phyloP scores from a whole-genome alignment of 2,888 invertebrate genomes.

The Trachelus troglodyta region DNA sequence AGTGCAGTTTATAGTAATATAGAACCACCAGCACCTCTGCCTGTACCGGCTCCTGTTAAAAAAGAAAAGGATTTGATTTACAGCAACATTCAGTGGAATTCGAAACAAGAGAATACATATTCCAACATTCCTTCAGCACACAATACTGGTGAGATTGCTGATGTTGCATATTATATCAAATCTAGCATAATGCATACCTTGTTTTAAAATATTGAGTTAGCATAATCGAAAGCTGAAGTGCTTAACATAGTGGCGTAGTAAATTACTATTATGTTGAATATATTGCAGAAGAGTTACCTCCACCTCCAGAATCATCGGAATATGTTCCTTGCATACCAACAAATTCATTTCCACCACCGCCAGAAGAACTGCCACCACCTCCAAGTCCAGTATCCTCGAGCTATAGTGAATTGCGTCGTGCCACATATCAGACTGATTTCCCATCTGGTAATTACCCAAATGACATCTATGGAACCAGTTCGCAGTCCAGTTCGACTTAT shows the following conservation, averaged over 20 bases:
- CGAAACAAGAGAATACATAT: constrained; percentile 69
- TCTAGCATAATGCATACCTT: neutral
- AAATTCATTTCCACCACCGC: constrained; percentile 65
- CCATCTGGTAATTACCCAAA: constrained; percentile 61
- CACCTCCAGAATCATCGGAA: constrained; percentile 68
- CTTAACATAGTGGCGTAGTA: neutral
- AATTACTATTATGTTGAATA: constrained; percentile 8
- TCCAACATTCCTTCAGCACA: constrained; percentile 68
- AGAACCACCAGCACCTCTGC: constrained; percentile 50
- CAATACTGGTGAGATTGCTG: constrained; percentile 41
- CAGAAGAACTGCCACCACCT: constrained; percentile 82
- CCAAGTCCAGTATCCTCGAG: constrained; percentile 92
- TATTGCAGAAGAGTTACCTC: constrained; percentile 71
- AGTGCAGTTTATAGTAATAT: constrained; percentile 64
- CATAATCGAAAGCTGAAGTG: neutral
- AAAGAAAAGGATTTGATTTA: constrained; percentile 68
- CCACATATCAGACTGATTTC: constrained; percentile 75
- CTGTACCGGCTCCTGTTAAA: constrained; percentile 55
- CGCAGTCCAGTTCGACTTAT: constrained; percentile 80
- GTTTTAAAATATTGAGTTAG: neutral
- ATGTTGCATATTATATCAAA: neutral
- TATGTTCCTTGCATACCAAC: constrained; percentile 59
- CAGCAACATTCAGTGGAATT: constrained; percentile 69
- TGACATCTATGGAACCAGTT: constrained; percentile 76
- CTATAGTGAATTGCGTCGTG: constrained; percentile 86